A percentile compares a stretch with the other conserved stretches of the same genome.
Evolutionary conservation across 1,140 invertebrate species (phyloP).

Genomic region (Aleiodes sp.): DNA sequence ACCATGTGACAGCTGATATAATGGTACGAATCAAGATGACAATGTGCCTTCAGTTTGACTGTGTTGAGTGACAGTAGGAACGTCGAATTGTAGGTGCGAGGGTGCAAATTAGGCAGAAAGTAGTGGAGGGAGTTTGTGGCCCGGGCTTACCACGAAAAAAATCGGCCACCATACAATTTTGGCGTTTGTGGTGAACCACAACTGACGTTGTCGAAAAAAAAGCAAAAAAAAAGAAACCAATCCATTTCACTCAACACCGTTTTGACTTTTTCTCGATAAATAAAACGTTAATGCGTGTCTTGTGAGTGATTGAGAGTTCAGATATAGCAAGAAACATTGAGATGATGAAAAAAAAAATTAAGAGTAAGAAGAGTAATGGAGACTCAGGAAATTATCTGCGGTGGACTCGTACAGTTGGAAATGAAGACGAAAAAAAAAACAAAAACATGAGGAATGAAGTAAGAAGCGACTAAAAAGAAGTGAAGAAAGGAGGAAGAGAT

Average conservation of each 20-base stretch:
- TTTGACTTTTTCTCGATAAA: not conserved
- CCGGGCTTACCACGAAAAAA: not conserved
- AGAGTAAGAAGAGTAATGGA: conserved; percentile 40
- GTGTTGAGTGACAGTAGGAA: conserved; percentile 18
- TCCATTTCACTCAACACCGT: not conserved
- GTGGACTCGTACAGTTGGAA: conserved; percentile 19
- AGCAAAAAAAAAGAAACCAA: not conserved
- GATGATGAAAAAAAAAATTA: conserved; percentile 27
- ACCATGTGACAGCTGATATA: not conserved
- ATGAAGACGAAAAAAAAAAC: conserved; percentile 12
- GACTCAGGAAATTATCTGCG: conserved; percentile 42
- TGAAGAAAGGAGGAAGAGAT: not conserved
- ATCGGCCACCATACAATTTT: not conserved
- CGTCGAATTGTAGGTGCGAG: conserved; percentile 50
- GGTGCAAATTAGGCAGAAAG: conserved; percentile 57
- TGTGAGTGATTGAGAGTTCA: conserved; percentile 21
- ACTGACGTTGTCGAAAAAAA: conserved; percentile 49
- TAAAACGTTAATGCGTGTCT: conserved; percentile 31
- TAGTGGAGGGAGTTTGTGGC: conserved; percentile 42
- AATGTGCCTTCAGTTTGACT: conserved; percentile 15
- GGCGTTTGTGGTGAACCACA: conserved; percentile 55
- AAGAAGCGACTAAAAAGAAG: too few species aligned
- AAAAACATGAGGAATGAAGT: not conserved
- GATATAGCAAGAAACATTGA: conserved; percentile 34
- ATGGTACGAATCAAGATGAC: not conserved